Evolutionary conservation across 1,140 invertebrate species (phyloP).

Genomic region (Drosophila chauvacae): DNA sequence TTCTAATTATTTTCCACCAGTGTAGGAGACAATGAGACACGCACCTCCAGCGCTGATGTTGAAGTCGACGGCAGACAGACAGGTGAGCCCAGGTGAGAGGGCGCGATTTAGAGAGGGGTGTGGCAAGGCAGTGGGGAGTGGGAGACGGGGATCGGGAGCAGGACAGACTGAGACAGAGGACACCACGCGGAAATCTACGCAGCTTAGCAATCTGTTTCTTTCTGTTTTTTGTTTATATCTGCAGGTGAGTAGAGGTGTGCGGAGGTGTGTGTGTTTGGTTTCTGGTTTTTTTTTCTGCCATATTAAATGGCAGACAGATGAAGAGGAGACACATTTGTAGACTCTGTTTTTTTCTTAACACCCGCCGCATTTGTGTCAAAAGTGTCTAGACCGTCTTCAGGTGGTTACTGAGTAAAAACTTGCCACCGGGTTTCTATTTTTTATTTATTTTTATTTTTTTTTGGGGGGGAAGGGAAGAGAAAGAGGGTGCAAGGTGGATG

Average conservation of each 20-base stretch:
- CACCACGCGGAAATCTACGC: slow-evolving; percentile 74
- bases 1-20: neutral
- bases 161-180: slow-evolving; percentile 31
- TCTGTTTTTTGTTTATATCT: slow-evolving; percentile 45
- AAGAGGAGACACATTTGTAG: slow-evolving; percentile 48
- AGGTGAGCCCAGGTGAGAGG: slow-evolving; percentile 24
- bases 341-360: slow-evolving; percentile 55
- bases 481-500: slow-evolving; percentile 23
- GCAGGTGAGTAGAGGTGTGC: slow-evolving; percentile 12
- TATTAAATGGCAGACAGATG: slow-evolving; percentile 70
- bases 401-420: slow-evolving; percentile 46
- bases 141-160: neutral
- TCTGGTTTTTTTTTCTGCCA: slow-evolving; percentile 24
- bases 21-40: slow-evolving; percentile 71
- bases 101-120: neutral
- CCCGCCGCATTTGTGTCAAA: slow-evolving; percentile 77
- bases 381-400: slow-evolving; percentile 74
- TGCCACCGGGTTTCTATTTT: slow-evolving; percentile 32
- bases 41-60: slow-evolving; percentile 51
- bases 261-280: slow-evolving; percentile 12
- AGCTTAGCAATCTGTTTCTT: slow-evolving; percentile 76
- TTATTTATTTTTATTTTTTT: slow-evolving; percentile 23
- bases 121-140: neutral
- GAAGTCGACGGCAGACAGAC: slow-evolving; percentile 28
- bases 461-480: neutral